Evolutionary conservation across 2,888 invertebrate genomes (phyloP), one percentile per base, ranked within the genome.

Genomic region (Argyresthia goedartella): DNA sequence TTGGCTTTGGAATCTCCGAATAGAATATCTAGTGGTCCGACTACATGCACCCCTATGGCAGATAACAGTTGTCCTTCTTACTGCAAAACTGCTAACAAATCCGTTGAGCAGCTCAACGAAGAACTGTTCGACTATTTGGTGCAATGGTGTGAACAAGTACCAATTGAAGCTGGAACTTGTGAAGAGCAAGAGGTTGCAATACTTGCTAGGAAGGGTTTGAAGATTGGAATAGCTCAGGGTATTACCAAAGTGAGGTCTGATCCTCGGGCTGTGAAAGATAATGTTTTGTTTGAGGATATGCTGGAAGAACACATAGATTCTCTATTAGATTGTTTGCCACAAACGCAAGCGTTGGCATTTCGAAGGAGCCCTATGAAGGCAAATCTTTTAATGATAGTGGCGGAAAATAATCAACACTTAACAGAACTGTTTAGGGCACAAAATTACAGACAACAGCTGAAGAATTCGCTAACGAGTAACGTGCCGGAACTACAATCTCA

Each of bases 241-340:
- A 59, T 78, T 1, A 66, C 67, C 0, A 76, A 74, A 58, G 48
- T 77, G 8, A 70, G 72, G 60, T 64, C 69, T 57, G 66, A 74
- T 41, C 73, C 72, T 1, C 60, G 57, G 1, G 60, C 61, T 36
- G 61, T 67, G 51, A 43, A 57, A 8, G 71, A 81, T 53, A 60
- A 62, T 4, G 72, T 73, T 57, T 65, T 69, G 51, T 77, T 67
- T 49, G 69, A 76, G 61, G 76, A 79, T 53, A 56, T 67, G 3
- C 62, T 85, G 25, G 77, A 76, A 46, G 67, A 76, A 42, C 80
- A 80, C 55, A 59, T 82, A 11, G 81, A 79, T 56, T 63, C 65
- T 10, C 57, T 85, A 44, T 53, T 84, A 4, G 56, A 62, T 50
- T 56, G 56, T 33, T 58, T 82, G 48, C 77, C 81, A 10, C 64